Conservation (phyloP, 2,888 invertebrate genomes). For the Phlogophora meticulosa region DNA sequence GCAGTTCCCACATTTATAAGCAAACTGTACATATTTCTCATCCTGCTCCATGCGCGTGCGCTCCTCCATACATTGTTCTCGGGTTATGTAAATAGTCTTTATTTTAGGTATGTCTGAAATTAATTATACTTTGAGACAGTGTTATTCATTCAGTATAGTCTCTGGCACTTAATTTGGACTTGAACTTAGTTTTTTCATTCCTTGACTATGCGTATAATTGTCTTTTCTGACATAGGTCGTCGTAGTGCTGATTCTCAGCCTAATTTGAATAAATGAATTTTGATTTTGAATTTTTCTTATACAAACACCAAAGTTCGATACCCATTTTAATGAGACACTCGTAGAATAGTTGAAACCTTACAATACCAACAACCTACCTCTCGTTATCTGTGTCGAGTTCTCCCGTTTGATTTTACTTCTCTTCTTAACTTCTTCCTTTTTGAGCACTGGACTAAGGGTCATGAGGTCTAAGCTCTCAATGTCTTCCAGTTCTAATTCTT, state of each 20-base stretch:
- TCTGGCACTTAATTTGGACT: too few relatives aligned
- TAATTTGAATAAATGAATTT: too few relatives aligned
- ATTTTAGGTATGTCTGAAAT: conserved; percentile 61
- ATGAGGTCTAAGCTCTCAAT: conserved; percentile 61
- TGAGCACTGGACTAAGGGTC: conserved; percentile 45
- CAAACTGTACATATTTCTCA: conserved; percentile 68
- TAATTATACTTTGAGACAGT: too few relatives aligned
- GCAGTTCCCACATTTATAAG: conserved; percentile 78
- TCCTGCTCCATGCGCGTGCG: conserved; percentile 66
- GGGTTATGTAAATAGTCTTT: conserved; percentile 73
- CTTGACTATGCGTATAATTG: neutral
- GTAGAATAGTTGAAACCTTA: too few relatives aligned
- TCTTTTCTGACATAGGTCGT: too few relatives aligned
- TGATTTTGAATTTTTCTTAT: too few relatives aligned
- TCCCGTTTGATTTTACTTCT: conserved; percentile 58
- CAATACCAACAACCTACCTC: conserved; percentile 26
- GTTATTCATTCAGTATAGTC: too few relatives aligned
- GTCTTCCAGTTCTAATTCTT: conserved; percentile 70
- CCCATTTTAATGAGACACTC: too few relatives aligned
- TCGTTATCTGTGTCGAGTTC: conserved; percentile 22
- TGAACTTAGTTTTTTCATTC: too few relatives aligned
- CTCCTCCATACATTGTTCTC: conserved; percentile 77
- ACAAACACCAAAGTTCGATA: too few relatives aligned
- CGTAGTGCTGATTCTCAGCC: too few relatives aligned
- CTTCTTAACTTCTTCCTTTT: conserved; percentile 59